Conservation (phyloP, 2,888 invertebrate genomes). For the Protodeltote pygarga region DNA sequence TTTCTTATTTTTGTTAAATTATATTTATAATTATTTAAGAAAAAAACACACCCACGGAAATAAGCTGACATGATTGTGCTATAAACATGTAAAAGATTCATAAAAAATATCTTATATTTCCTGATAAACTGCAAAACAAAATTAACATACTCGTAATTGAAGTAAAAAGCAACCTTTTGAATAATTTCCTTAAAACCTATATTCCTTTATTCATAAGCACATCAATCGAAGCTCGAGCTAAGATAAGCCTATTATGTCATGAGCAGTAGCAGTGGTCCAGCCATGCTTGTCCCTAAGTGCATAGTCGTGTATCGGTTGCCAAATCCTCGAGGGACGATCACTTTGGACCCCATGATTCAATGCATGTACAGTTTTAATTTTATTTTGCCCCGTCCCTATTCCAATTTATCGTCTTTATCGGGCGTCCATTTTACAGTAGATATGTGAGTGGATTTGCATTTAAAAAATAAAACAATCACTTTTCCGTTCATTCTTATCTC, state of each 20-base stretch:
- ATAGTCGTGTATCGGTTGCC: conserved; percentile 84
- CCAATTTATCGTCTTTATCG: conserved; percentile 72
- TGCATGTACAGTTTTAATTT: conserved; percentile 77
- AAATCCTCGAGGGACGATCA: conserved; percentile 76
- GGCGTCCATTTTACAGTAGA: conserved; percentile 66
- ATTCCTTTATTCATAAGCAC: conserved; percentile 37
- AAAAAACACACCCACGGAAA: too few relatives aligned
- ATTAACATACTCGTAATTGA: too few relatives aligned
- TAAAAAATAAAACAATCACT: conserved; percentile 11
- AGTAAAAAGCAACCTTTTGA: conserved; percentile 4
- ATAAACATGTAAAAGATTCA: too few relatives aligned
- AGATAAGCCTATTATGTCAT: conserved; percentile 46
- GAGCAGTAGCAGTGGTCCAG: conserved; percentile 40
- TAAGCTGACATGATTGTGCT: too few relatives aligned
- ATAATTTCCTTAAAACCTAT: conserved; percentile 39
- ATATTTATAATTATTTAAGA: too few relatives aligned
- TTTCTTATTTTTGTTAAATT: too few relatives aligned
- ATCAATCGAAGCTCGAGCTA: conserved; percentile 38
- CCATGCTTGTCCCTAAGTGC: conserved; percentile 73
- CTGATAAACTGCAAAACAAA: too few relatives aligned
- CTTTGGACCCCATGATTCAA: conserved; percentile 70
- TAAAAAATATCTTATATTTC: too few relatives aligned
- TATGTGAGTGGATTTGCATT: conserved; percentile 38
- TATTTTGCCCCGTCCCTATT: conserved; percentile 69
- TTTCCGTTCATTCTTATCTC: conserved; percentile 32